A percentile compares a stretch with the other conserved stretches of the same genome.
These are phyloP conservation scores for Sebastes iracundus DNA, from an alignment of 2,797 vertebrate genomes.

Conservation along the genomic window DNA sequence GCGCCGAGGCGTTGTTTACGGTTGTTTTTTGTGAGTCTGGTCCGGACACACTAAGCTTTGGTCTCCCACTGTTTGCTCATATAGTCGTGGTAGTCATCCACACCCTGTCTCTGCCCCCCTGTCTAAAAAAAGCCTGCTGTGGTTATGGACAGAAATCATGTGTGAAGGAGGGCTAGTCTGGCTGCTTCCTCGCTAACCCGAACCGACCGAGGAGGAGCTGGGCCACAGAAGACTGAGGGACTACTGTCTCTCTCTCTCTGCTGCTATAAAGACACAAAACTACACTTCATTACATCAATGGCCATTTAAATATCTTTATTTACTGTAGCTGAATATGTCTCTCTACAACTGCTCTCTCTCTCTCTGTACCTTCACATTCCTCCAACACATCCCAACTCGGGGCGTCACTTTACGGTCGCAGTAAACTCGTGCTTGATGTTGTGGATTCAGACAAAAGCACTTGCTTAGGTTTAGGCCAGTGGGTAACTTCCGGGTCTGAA, in stretches of 20 bases:
- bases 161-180: conserved; percentile 34
- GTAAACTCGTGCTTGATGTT: background rate
- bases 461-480: too few relatives aligned
- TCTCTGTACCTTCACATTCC: background rate
- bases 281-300: background rate
- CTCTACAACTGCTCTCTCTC: background rate
- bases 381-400: background rate
- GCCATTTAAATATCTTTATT: background rate
- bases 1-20: conserved; percentile 28
- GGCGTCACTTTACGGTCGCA: background rate
- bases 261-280: conserved; percentile 15
- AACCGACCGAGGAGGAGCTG: conserved; percentile 14
- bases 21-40: conserved; percentile 30
- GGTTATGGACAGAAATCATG: conserved; percentile 59
- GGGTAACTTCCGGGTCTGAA: too few relatives aligned
- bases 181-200: conserved; percentile 4
- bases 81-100: conserved; percentile 57
- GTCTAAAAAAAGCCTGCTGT: conserved; percentile 71
- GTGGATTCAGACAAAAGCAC: background rate
- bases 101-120: conserved; percentile 64
- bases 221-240: conserved; percentile 39
- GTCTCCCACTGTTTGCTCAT: conserved; percentile 54
- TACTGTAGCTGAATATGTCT: background rate
- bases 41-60: conserved; percentile 8
- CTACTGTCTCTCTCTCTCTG: conserved; percentile 33